These are phyloP conservation scores for Alligator sinensis DNA, from an alignment of 2,113 vertebrate genomes.

Conservation along the genomic window DNA sequence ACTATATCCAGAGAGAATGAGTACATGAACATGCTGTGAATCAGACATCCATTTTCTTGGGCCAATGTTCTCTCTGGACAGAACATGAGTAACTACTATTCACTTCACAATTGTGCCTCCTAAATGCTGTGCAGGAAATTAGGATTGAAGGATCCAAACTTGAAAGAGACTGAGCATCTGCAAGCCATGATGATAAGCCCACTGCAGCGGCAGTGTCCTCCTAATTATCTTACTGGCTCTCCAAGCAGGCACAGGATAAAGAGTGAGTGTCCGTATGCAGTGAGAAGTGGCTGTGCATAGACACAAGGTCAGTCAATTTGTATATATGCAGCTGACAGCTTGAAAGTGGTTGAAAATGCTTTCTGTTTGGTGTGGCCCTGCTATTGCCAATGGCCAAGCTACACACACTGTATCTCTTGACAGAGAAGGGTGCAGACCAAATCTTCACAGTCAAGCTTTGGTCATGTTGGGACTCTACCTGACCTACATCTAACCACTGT, in stretches of 20 bases:
- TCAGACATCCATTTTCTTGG: background rate
- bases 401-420: background rate
- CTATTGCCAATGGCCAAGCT: background rate
- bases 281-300: fast-evolving
- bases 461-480: background rate
- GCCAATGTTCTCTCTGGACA: background rate
- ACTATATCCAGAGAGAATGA: background rate
- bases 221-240: background rate
- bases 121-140: background rate
- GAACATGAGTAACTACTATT: background rate
- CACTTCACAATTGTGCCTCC: background rate
- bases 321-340: background rate
- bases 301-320: background rate
- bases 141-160: background rate
- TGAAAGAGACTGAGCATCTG: background rate
- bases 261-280: background rate
- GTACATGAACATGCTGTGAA: fast-evolving
- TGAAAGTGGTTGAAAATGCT: background rate
- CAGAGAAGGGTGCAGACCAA: fast-evolving
- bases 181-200: background rate
- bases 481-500: fast-evolving
- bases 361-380: background rate
- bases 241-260: background rate
- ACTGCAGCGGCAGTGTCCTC: background rate
- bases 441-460: fast-evolving